These are phyloP conservation scores for Strix occidentalis DNA, from an alignment of 2,797 vertebrate genomes.

Conservation along the genomic window DNA sequence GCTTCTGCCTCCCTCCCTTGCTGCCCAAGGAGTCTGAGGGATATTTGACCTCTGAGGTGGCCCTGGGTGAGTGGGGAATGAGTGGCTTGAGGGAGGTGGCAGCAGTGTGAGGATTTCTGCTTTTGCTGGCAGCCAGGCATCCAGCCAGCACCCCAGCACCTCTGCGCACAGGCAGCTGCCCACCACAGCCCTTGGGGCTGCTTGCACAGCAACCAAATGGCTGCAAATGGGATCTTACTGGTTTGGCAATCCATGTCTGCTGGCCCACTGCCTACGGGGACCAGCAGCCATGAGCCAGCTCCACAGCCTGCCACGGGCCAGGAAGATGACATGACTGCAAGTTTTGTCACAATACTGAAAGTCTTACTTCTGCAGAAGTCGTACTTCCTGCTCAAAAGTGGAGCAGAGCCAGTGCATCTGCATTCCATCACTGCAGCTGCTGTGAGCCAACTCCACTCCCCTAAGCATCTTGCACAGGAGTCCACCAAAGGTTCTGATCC, in stretches of 20 bases:
- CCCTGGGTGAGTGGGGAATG: background rate
- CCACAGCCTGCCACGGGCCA: fast-evolving
- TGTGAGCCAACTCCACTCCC: background rate
- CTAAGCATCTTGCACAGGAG: fast-evolving
- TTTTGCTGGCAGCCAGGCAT: background rate
- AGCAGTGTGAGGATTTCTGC: background rate
- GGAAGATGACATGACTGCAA: background rate
- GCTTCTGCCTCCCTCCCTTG: background rate
- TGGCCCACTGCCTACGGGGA: background rate
- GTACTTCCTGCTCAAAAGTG: background rate
- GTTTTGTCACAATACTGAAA: background rate
- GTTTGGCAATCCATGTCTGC: background rate
- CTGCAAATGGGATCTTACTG: background rate
- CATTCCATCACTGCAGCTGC: background rate
- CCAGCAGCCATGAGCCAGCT: background rate
- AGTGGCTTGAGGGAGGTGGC: background rate
- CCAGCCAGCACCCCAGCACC: background rate
- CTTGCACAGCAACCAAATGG: background rate
- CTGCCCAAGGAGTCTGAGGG: background rate
- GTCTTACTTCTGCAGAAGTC: background rate
- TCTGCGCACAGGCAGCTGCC: background rate
- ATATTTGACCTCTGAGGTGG: background rate
- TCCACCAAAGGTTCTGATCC: background rate
- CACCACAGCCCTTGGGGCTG: fast-evolving
- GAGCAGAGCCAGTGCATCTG: fast-evolving